Base-by-base conservation (phyloP, 2,888 invertebrate species). In the Rhynchonema sp. region DNA sequence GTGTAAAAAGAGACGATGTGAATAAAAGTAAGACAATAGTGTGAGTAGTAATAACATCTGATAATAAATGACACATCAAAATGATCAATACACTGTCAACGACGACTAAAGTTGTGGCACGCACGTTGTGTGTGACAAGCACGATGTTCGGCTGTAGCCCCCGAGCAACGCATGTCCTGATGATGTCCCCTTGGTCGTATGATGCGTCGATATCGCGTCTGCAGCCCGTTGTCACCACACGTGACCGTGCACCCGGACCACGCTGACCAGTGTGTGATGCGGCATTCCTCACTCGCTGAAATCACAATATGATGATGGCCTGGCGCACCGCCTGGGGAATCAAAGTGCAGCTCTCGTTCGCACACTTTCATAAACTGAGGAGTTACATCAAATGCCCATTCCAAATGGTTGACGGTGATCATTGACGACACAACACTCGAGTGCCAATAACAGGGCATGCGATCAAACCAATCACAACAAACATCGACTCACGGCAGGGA, bases 151-250 rank as follows among this genome's bases (percentile, higher is more conserved):
- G 49, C 23, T 17, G 49, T 49, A n/a, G 49, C 49, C 3, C 49
- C 49, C 3, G 9, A 3, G 49, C 49, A 49, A 6, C n/a, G 49
- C 49, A 49, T 49, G 49, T 49, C 49, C 49, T n/a, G 49, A n/a
- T 49, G 49, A 3, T n/a, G 9, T 3, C 29, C 38, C 9, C 57
- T 30, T 30, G 61, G 59, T 20, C 28, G 26, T 2, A 30, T 23
- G 23, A 65, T 60, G 1, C 63, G 61, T 46, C 68, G 61, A 23
- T 62, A 59, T 60, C 86, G 80, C 0, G 82, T 82, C 63, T 84
- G 82, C 2, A 70, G 67, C 2, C 76, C 77, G n/a, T n/a, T n/a
- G 55, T 87, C 87, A 1, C 79, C 79, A 65, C 79, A 79, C 1
- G 73, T 72, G 9, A 73, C 77, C 28, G 74, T 74, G 64, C 79